Percentiles rank a stretch among this genome's conserved stretches.
Evolutionary conservation across 2,113 vertebrate species (phyloP).

Genomic region (Sciurus niger): DNA sequence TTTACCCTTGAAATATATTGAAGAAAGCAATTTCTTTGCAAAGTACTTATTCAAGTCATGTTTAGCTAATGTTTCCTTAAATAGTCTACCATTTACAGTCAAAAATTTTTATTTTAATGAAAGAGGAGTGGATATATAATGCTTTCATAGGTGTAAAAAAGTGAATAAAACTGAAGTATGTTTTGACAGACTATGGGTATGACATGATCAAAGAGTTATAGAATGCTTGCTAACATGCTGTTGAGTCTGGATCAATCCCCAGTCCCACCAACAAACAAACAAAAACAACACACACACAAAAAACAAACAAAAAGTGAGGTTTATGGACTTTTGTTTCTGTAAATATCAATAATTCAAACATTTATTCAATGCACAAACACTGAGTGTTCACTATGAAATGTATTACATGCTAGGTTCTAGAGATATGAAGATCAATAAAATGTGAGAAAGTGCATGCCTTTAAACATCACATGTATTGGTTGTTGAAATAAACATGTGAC

Average conservation of each 20-base stretch:
- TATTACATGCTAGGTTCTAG: not conserved
- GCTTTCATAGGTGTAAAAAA: not conserved
- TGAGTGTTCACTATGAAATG: not conserved
- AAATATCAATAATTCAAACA: not conserved
- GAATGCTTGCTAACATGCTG: not conserved
- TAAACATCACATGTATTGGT: not conserved
- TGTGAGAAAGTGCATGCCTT: not conserved
- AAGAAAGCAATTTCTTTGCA: not conserved
- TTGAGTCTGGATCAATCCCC: not conserved
- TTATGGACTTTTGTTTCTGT: not conserved
- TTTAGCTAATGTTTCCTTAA: constrained; percentile 1
- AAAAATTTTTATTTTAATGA: not conserved
- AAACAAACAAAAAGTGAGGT: too few relatives aligned
- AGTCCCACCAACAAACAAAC: not conserved
- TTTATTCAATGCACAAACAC: not conserved
- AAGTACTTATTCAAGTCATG: not conserved
- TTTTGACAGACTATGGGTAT: not conserved
- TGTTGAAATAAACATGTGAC: not conserved
- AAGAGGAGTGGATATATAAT: not conserved
- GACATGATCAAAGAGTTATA: not conserved
- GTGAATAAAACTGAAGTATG: not conserved
- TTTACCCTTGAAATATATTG: not conserved
- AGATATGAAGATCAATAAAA: not conserved
- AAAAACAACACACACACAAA: not conserved
- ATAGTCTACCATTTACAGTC: not conserved